phyloP scores from a whole-genome alignment of 2,888 invertebrate genomes.

The Lithophane semibrunnea region DNA sequence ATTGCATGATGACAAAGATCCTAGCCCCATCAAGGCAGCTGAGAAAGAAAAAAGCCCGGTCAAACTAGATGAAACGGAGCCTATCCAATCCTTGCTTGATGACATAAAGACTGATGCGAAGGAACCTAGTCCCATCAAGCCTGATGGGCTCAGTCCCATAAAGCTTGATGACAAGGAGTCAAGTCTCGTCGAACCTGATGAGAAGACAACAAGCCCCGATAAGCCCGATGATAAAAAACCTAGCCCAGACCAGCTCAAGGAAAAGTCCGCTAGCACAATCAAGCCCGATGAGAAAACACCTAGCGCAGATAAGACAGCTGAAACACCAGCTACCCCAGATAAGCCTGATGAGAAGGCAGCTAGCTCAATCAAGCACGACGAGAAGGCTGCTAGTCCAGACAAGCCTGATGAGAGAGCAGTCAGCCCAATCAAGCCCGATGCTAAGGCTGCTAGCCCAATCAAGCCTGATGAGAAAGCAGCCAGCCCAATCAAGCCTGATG shows the following conservation, averaged over 20 bases:
- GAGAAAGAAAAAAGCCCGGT: constrained; percentile 2
- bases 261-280: constrained; percentile 3
- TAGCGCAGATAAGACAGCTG: constrained; percentile 14
- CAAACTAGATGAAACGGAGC: constrained; percentile 20
- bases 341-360: not conserved
- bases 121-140: constrained; percentile 18
- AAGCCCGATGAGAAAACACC: constrained; percentile 4
- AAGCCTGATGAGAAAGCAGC: no score
- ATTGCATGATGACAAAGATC: constrained; percentile 13
- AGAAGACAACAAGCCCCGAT: constrained; percentile 7
- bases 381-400: not conserved
- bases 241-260: not conserved
- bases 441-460: no score
- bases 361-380: not conserved
- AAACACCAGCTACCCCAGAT: constrained; percentile 18
- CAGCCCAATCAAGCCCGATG: not conserved
- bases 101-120: constrained; percentile 9
- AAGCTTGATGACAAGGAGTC: not conserved
- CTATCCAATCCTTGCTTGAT: not conserved
- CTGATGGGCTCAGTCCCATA: not conserved
- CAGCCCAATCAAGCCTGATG: no score
- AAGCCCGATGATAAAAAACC: not conserved
- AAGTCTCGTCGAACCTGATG: not conserved
- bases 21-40: not conserved
- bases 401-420: not conserved